Evolutionary conservation across 1,140 invertebrate genomes (phyloP).

Genomic region (Tyrophagus putrescentiae): DNA sequence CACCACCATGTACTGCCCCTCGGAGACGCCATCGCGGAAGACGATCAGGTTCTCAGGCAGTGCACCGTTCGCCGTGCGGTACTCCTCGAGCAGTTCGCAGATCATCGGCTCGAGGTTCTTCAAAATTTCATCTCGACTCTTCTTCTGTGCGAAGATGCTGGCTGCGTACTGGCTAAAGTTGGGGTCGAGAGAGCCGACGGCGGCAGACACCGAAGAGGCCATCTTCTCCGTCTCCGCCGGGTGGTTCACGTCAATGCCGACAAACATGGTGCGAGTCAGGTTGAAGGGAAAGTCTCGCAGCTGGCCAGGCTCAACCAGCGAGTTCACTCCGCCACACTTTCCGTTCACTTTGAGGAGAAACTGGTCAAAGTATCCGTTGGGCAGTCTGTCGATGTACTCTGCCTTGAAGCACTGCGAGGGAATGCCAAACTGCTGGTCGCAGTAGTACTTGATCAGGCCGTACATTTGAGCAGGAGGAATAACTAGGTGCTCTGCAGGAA

Average conservation of each 20-base stretch:
- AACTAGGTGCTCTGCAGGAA: not conserved
- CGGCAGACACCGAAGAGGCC: constrained; percentile 67
- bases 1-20: constrained; percentile 33
- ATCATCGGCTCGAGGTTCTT: constrained; percentile 14
- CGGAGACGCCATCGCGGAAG: constrained; percentile 37
- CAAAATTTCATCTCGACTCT: constrained; percentile 15
- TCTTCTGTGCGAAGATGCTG: constrained; percentile 15
- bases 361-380: constrained; percentile 38
- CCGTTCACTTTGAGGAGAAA: constrained; percentile 67
- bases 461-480: not conserved
- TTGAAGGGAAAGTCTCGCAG: constrained; percentile 27
- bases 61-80: constrained; percentile 28
- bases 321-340: constrained; percentile 68
- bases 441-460: not conserved
- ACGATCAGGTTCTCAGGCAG: constrained; percentile 34
- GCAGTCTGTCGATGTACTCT: not conserved
- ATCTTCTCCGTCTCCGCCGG: constrained; percentile 51
- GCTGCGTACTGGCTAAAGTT: constrained; percentile 14
- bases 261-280: constrained; percentile 2
- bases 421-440: constrained; percentile 9
- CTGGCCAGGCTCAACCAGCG: constrained; percentile 36
- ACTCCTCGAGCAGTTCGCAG: constrained; percentile 34
- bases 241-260: constrained; percentile 63
- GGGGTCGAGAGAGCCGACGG: constrained; percentile 27
- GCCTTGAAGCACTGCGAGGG: not conserved